Base-by-base conservation (phyloP, 2,888 invertebrate genomes). In the Hypsopygia costalis region DNA sequence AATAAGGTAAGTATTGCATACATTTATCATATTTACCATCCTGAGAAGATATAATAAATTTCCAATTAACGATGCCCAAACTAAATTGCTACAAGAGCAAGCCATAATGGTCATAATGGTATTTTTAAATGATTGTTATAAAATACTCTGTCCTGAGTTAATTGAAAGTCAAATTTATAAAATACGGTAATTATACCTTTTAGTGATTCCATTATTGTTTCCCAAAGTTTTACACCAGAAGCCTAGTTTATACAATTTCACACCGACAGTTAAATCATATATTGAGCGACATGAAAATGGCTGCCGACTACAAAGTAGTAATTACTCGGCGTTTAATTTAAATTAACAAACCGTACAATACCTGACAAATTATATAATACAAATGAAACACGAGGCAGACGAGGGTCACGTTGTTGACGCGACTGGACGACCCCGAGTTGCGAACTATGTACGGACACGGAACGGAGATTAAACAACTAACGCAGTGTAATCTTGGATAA, bases 321-420 rank as follows among this genome's bases (percentile, higher is more conserved):
- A 81, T 81, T 79, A 80, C 68, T 66, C 66, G 70, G 69, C 67
- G 62, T 73, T 77, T 74, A 74, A 77, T 78, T 73, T 68, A 69
- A 69, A 79, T 77, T 73, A 81, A 78, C 72, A 62, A 71, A 71
- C 73, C 68, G 62, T 71, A 64, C 66, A 72, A 70, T 62, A 66
- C 76, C 71, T 75, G 74, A 65, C 76, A 69, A 71, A 61, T 53
- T 59, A 70, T 76, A 51, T 69, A 28, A 6, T 43, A 43, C 40
- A 44, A 35, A 12, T 37, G 16, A 16, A 3, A 3, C 16, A 16
- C 3, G 16, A 16, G 16, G 16, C 16, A 16, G 16, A 16, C n/a
- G n/a, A n/a, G n/a, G n/a, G n/a, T n/a, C n/a, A n/a, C n/a, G n/a
- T n/a, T n/a, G n/a, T n/a, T n/a, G n/a, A n/a, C n/a, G n/a, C n/a